These are phyloP conservation scores for Aspidoscelis tigris DNA, from an alignment of 2,113 vertebrate genomes.

Conservation along the genomic window DNA sequence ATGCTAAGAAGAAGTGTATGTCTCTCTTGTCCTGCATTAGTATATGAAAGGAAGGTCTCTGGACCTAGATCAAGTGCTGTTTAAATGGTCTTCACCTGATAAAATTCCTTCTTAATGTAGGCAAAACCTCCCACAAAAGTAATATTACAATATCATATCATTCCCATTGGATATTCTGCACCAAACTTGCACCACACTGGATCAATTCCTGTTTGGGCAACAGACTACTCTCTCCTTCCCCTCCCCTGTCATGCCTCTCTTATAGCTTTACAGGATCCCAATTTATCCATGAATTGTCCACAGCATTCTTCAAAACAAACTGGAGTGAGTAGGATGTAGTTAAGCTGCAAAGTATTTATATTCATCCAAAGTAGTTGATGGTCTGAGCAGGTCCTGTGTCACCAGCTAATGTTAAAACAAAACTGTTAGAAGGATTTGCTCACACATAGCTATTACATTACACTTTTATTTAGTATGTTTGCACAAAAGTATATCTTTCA, in stretches of 20 bases:
- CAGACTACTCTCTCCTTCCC: no score
- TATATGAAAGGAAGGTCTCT: no score
- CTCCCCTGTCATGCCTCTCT: not conserved
- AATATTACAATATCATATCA: not conserved
- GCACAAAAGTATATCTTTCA: constrained; percentile 39
- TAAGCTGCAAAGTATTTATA: not conserved
- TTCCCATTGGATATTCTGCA: not conserved
- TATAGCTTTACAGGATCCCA: not conserved
- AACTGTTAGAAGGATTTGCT: constrained; percentile 29
- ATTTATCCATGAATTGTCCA: not conserved
- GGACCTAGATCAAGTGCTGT: no score
- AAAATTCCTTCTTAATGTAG: not conserved
- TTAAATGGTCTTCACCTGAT: not conserved
- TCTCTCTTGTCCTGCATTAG: no score
- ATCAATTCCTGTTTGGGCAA: no score
- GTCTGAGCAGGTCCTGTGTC: not conserved
- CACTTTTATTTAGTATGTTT: constrained; percentile 7
- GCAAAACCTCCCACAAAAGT: not conserved
- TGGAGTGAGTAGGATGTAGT: no score
- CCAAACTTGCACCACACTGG: not conserved
- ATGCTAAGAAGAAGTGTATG: no score
- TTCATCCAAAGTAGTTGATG: constrained; percentile 24
- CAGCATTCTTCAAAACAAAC: not conserved
- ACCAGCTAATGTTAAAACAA: not conserved
- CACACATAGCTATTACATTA: not conserved